Conservation (phyloP, 2,113 vertebrate species). For the Lasiurus borealis region DNA sequence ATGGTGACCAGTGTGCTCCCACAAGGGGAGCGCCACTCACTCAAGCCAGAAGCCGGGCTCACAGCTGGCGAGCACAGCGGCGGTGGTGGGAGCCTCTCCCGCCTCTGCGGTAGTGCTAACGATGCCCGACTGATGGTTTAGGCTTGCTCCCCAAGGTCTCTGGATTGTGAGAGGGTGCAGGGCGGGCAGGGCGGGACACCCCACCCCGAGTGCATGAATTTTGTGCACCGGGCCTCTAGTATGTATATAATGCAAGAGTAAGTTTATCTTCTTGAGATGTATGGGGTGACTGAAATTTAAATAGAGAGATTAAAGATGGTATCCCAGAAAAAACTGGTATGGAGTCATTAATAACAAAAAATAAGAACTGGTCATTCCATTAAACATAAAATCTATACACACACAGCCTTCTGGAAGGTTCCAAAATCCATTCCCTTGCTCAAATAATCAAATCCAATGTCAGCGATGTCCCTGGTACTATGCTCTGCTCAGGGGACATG, state of each 20-base stretch:
- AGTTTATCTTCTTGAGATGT: constrained; percentile 37
- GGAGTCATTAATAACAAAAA: constrained; percentile 48
- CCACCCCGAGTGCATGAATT: too few species aligned
- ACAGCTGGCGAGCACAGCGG: too few species aligned
- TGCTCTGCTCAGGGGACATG: neutral
- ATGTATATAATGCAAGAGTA: neutral
- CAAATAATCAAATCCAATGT: neutral
- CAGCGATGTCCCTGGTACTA: neutral
- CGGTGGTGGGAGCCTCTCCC: too few species aligned
- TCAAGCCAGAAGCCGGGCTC: too few species aligned
- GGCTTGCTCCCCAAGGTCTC: too few species aligned
- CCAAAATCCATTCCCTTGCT: neutral
- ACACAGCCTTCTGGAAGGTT: constrained; percentile 38
- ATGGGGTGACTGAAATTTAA: neutral
- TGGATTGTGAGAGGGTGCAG: too few species aligned
- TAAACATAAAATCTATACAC: constrained; percentile 2
- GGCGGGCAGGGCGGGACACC: too few species aligned
- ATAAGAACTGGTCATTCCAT: neutral
- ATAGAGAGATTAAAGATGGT: constrained; percentile 41
- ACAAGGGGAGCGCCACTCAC: too few species aligned
- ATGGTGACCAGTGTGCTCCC: too few species aligned
- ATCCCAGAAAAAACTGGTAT: constrained; percentile 1
- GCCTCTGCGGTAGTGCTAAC: too few species aligned
- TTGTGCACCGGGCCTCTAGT: neutral
- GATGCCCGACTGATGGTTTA: too few species aligned